Percentiles rank a stretch among this genome's conserved stretches.
phyloP scores from a whole-genome alignment of 2,113 vertebrate species.

The Micromys minutus region DNA sequence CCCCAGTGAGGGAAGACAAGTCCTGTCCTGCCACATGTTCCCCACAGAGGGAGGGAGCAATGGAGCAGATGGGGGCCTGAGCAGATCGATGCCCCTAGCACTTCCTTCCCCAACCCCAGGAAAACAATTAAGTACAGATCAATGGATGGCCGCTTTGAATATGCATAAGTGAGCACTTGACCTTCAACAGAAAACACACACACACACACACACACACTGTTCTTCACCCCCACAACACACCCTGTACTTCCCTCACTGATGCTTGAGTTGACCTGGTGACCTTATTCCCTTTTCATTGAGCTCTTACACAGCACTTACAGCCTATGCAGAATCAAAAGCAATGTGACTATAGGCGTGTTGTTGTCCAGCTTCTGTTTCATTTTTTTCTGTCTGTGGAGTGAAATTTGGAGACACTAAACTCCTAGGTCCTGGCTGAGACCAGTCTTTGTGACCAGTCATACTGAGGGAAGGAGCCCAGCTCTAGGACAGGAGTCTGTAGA shows the following conservation, averaged over 20 bases:
- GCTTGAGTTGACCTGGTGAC: slow-evolving; percentile 52
- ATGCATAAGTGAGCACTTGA: slow-evolving; percentile 99
- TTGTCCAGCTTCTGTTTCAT: not conserved
- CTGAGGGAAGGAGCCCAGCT: not conserved
- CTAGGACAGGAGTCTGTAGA: not conserved
- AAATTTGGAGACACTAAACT: slow-evolving; percentile 22
- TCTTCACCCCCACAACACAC: slow-evolving; percentile 6
- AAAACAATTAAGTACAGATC: slow-evolving; percentile 99
- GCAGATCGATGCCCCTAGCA: slow-evolving; percentile 97
- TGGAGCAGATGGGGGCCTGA: slow-evolving; percentile 86
- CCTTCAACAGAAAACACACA: slow-evolving; percentile 91
- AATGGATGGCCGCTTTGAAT: slow-evolving; percentile 96
- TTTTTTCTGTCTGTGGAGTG: not conserved
- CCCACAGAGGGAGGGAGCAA: slow-evolving; percentile 46
- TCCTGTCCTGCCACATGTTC: slow-evolving; percentile 17
- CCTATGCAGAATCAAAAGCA: slow-evolving; percentile 22
- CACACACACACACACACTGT: slow-evolving; percentile 37
- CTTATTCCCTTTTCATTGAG: slow-evolving; percentile 40
- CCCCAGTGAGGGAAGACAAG: slow-evolving; percentile 32
- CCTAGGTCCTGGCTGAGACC: not conserved
- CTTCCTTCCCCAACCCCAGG: slow-evolving; percentile 97
- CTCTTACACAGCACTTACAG: not conserved
- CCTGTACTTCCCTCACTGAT: slow-evolving; percentile 31
- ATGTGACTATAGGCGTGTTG: not conserved
- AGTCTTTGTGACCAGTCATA: not conserved